These are phyloP conservation scores for Anabacerthia variegaticeps DNA, from an alignment of 2,797 vertebrate species.

Conservation along the genomic window DNA sequence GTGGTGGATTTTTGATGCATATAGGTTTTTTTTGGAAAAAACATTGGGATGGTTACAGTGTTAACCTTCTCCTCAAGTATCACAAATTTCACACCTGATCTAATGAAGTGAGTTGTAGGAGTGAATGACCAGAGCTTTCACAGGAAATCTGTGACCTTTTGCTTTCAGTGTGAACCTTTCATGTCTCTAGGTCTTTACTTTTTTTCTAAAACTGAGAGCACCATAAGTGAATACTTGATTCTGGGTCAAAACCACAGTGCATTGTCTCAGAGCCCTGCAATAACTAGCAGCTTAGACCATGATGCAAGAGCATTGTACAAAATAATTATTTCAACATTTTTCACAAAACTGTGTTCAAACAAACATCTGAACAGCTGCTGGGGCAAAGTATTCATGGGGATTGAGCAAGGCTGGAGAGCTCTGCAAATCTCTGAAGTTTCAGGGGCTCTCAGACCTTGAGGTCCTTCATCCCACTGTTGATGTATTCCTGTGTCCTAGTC, in stretches of 20 bases:
- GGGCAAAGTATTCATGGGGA: background rate
- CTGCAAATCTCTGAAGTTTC: background rate
- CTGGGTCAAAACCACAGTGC: conserved; percentile 27
- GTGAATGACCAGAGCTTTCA: background rate
- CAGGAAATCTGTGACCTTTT: background rate
- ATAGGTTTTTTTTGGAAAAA: background rate
- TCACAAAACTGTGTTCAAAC: background rate
- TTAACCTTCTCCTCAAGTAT: background rate
- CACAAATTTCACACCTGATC: background rate
- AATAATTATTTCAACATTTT: conserved; percentile 37
- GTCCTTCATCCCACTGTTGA: background rate
- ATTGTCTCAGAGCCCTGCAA: conserved; percentile 1
- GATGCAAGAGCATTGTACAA: conserved; percentile 2
- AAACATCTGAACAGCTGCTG: conserved; percentile 15
- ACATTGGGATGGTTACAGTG: fast-evolving
- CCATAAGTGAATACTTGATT: conserved; percentile 4
- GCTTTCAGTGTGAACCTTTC: background rate
- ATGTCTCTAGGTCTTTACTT: background rate
- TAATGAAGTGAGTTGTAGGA: background rate
- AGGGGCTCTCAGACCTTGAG: background rate
- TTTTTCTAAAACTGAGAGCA: background rate
- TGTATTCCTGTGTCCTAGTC: background rate
- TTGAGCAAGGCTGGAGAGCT: background rate
- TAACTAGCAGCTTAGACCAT: background rate
- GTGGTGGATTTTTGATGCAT: background rate